Evolutionary conservation across 2,797 vertebrate genomes (phyloP).

Genomic region (Mycteria americana): DNA sequence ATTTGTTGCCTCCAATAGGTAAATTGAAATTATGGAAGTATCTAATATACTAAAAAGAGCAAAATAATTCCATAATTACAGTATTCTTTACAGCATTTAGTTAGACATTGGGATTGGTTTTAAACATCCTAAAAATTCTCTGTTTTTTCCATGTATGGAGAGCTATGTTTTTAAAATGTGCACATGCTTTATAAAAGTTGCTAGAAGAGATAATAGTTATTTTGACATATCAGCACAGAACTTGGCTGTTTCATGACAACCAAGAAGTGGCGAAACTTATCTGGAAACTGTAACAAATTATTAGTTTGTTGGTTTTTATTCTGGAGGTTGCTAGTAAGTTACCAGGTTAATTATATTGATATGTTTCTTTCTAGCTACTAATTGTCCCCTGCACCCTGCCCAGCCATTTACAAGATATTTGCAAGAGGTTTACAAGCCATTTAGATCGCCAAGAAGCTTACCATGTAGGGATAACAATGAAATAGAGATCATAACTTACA

Average conservation of each 20-base stretch:
- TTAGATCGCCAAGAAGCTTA: neutral
- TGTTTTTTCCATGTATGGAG: neutral
- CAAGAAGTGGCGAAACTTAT: neutral
- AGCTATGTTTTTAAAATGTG: neutral
- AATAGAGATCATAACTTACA: neutral
- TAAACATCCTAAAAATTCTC: neutral
- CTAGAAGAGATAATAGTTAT: neutral
- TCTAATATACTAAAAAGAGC: neutral
- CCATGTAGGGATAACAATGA: neutral
- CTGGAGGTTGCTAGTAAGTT: neutral
- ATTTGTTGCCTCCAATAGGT: neutral
- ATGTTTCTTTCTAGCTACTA: neutral
- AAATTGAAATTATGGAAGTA: neutral
- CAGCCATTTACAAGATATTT: neutral
- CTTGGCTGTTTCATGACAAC: neutral
- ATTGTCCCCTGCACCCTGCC: neutral
- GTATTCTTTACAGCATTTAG: neutral
- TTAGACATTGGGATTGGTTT: neutral
- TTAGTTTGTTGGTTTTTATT: neutral
- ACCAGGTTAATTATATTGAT: neutral
- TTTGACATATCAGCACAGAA: neutral
- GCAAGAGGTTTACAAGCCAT: neutral
- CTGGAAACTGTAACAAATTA: neutral
- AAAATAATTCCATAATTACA: neutral
- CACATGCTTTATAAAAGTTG: neutral